These are phyloP conservation scores for Drosophila neonasuta DNA, from an alignment of 2,888 invertebrate species.

Conservation along the genomic window DNA sequence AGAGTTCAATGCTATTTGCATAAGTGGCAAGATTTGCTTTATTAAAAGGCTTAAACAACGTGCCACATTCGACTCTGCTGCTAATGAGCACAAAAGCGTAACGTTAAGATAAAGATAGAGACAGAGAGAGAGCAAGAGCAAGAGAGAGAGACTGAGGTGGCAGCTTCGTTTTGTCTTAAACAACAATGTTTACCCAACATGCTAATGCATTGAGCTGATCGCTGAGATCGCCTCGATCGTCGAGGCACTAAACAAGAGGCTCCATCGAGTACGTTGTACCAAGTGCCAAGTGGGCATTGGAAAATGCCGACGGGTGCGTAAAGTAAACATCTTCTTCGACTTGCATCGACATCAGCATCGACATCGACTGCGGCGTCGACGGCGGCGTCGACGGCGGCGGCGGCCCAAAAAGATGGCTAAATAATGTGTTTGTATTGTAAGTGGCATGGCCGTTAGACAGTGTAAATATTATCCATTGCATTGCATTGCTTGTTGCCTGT, in stretches of 20 bases:
- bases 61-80: constrained; percentile 40
- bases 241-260: constrained; percentile 51
- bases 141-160: not conserved
- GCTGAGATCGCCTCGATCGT: constrained; percentile 8
- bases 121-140: too few species aligned
- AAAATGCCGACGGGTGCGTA: constrained; percentile 80
- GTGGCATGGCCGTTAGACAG: constrained; percentile 69
- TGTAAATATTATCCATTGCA: constrained; percentile 61
- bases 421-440: constrained; percentile 77
- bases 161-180: constrained; percentile 68
- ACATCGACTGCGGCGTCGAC: constrained; percentile 35
- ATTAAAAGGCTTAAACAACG: constrained; percentile 65
- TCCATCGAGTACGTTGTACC: constrained; percentile 31
- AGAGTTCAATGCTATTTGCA: constrained; percentile 71
- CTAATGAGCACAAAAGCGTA: constrained; percentile 79
- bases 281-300: constrained; percentile 26
- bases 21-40: constrained; percentile 51
- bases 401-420: constrained; percentile 76
- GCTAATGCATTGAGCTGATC: constrained; percentile 70
- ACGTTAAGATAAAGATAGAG: constrained; percentile 39
- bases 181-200: constrained; percentile 72
- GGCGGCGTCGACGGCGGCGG: constrained; percentile 60
- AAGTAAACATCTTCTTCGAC: constrained; percentile 73
- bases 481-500: constrained; percentile 25
- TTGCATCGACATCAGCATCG: constrained; percentile 29